phyloP scores from a whole-genome alignment of 2,113 vertebrate genomes.

The Microtus montanus region DNA sequence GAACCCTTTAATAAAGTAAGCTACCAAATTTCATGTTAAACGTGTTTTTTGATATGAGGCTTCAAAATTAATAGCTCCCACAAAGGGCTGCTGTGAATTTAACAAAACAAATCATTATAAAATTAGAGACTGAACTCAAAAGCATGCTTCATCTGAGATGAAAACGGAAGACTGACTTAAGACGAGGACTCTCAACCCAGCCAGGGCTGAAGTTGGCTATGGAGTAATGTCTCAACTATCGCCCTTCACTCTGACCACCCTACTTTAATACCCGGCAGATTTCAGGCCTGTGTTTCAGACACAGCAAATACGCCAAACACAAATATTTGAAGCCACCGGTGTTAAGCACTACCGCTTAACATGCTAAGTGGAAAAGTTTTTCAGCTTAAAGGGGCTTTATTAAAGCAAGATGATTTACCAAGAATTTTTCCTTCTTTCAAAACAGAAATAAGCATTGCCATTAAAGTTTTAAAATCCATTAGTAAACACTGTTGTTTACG shows the following conservation, averaged over 20 bases:
- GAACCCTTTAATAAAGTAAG: neutral
- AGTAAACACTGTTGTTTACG: slow-evolving; percentile 63
- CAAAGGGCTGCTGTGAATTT: neutral
- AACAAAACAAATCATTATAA: slow-evolving; percentile 5
- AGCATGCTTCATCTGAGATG: slow-evolving; percentile 1
- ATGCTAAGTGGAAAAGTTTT: slow-evolving; percentile 1
- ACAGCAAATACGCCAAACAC: slow-evolving; percentile 29
- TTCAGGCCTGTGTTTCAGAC: slow-evolving; percentile 31
- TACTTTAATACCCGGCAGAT: neutral
- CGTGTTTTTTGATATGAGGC: neutral
- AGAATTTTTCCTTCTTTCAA: neutral
- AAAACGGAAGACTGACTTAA: neutral
- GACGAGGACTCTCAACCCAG: neutral
- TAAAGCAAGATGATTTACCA: slow-evolving; percentile 32
- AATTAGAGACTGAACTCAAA: slow-evolving; percentile 10
- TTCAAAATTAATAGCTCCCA: slow-evolving; percentile 50
- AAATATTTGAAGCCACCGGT: neutral
- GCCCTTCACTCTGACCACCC: neutral
- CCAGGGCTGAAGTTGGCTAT: neutral
- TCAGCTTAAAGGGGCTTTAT: slow-evolving; percentile 11
- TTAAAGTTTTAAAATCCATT: slow-evolving; percentile 71
- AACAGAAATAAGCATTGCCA: slow-evolving; percentile 37
- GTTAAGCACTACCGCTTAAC: neutral
- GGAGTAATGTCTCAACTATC: neutral
- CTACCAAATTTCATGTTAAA: neutral